phyloP scores from a whole-genome alignment of 2,113 vertebrate species.

The Mormoops blainvillei region DNA sequence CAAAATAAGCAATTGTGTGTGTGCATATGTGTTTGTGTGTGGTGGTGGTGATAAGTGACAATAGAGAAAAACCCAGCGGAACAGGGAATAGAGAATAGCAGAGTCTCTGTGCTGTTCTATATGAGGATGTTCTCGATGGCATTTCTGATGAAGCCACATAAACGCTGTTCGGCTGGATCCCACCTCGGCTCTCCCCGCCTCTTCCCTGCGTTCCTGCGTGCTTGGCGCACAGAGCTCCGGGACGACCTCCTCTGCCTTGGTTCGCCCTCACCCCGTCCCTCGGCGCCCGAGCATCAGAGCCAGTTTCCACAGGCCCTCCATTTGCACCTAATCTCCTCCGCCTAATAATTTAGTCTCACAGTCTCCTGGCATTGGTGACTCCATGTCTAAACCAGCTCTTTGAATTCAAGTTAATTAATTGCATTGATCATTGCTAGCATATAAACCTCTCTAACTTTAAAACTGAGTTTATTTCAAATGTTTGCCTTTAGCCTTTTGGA shows the following conservation, averaged over 20 bases:
- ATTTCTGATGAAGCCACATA: not conserved
- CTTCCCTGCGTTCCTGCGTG: not conserved
- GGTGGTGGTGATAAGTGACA: not conserved
- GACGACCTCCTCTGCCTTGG: too few relatives aligned
- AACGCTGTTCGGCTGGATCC: not conserved
- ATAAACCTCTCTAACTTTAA: not conserved
- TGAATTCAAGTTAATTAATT: not conserved
- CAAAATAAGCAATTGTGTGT: not conserved
- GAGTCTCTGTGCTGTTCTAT: fast-evolving
- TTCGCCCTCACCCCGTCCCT: fast-evolving
- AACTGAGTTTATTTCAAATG: not conserved
- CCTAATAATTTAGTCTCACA: not conserved
- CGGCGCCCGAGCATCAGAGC: not conserved
- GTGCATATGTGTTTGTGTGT: not conserved
- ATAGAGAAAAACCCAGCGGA: not conserved
- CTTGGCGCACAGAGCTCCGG: not conserved
- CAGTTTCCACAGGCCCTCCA: not conserved
- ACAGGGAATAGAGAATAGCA: too few relatives aligned
- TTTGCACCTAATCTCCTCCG: not conserved
- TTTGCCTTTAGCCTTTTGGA: not conserved
- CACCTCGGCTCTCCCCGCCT: not conserved
- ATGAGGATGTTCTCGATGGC: fast-evolving
- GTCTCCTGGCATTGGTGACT: not conserved
- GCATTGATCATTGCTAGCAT: not conserved
- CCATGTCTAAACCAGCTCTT: not conserved